Percentiles rank a stretch among this genome's conserved stretches.
Conservation (phyloP, 2,113 vertebrate genomes). For the Pyrgilauda ruficollis region DNA sequence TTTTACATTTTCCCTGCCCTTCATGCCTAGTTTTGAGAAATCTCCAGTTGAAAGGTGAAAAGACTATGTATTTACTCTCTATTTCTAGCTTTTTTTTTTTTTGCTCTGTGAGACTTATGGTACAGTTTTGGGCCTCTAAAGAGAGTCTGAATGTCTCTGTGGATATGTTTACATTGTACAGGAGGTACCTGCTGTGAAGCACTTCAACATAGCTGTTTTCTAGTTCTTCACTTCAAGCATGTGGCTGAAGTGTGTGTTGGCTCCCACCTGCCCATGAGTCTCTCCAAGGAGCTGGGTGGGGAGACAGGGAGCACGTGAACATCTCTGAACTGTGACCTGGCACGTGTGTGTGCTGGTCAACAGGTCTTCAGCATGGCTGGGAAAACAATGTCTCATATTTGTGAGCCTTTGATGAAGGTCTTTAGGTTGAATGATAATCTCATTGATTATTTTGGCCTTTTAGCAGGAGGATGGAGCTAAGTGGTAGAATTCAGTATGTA, state of each 20-base stretch:
- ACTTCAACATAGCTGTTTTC: background rate
- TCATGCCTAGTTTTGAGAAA: background rate
- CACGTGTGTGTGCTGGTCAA: fast-evolving
- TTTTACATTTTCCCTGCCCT: background rate
- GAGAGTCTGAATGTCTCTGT: background rate
- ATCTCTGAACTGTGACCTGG: background rate
- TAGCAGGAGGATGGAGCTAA: background rate
- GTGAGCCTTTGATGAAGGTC: background rate
- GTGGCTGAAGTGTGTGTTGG: background rate
- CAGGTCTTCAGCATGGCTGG: background rate
- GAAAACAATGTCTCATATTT: background rate
- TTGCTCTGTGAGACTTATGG: background rate
- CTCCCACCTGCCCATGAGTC: background rate
- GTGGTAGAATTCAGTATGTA: background rate
- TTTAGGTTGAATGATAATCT: background rate
- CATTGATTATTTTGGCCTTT: background rate
- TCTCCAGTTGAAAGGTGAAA: background rate
- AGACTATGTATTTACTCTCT: background rate
- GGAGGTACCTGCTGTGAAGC: background rate
- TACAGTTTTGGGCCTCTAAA: background rate
- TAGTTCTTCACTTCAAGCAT: background rate
- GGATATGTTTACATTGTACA: background rate
- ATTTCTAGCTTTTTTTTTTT: background rate
- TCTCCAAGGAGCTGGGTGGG: background rate
- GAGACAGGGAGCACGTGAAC: background rate